Evolutionary conservation across 1,140 invertebrate species (phyloP), one percentile per base, ranked within the genome.

Genomic region (Xylocopa sonorina): DNA sequence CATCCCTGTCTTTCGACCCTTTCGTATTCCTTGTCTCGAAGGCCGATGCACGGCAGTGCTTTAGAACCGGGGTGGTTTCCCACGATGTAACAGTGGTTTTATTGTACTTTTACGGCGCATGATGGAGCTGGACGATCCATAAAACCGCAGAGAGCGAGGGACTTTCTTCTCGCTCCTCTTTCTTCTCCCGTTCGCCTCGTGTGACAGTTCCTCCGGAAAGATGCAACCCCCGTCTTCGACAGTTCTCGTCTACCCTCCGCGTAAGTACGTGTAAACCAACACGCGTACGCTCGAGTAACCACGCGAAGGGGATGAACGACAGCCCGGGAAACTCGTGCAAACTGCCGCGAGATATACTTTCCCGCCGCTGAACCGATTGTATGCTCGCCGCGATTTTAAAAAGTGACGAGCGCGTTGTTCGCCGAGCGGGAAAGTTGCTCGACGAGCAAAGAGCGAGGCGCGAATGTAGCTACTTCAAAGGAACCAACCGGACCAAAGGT

Each of bases 111-210:
- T 91, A 92, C 89, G 90, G 84, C 78, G 85, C 86, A 88, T 91
- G 89, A 91, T 91, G 89, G 89, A 91, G 86, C 90, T 91, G 90
- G 89, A 91, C 89, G 90, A 90, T 68, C 90, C 83, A 89, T 92
- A 92, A 92, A 92, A 91, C 81, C 86, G 55, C 82, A 74, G 69
- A 82, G 64, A 86, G 67, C 81, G 83, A 87, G 78, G 73, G 85
- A 86, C 85, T 87, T 68, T 51, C 64, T 34, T 29, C 34, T 38
- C 34, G 12, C 69, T 82, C 73, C 27, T 57, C 53, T 57, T 24
- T 57, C 34, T 62, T 57, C 55, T 63, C 21, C 24, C 38, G 64
- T 41, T 58, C 62, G 14, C 51, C 24, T 10, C 32, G n/a, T 32
- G 66, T 60, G 55, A 84, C 66, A 57, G 53, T 78, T 46, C 72